phyloP scores from a whole-genome alignment of 2,797 vertebrate species.

The Tragopan temminckii region DNA sequence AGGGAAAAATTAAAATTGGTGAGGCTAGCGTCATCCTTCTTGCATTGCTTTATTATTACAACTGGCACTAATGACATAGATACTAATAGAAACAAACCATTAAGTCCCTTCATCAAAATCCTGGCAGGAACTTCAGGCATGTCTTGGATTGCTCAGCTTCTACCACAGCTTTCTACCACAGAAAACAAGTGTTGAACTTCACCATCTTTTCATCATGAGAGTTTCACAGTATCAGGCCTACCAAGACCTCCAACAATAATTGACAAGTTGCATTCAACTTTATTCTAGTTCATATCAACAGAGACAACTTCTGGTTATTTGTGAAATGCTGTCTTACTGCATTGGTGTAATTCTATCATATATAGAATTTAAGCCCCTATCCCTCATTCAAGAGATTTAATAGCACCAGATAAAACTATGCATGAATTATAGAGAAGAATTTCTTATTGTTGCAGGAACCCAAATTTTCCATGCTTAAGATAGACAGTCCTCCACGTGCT shows the following conservation, averaged over 20 bases:
- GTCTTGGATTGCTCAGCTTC: not conserved
- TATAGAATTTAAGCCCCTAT: not conserved
- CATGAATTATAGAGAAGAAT: not conserved
- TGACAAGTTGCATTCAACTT: not conserved
- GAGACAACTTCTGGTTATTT: not conserved
- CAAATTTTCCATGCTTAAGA: not conserved
- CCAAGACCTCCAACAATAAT: not conserved
- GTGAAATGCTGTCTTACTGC: not conserved
- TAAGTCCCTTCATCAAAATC: not conserved
- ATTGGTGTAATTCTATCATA: not conserved
- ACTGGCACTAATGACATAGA: not conserved
- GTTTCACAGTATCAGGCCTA: not conserved
- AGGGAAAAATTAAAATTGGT: not conserved
- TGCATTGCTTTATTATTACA: not conserved
- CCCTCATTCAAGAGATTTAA: not conserved
- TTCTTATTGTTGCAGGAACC: not conserved
- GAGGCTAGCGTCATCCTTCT: not conserved
- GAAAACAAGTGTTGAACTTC: not conserved
- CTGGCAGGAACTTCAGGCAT: not conserved
- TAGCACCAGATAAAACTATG: not conserved
- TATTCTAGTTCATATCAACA: not conserved
- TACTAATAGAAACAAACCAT: not conserved
- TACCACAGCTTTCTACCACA: not conserved
- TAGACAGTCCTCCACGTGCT: not conserved
- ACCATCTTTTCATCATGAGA: not conserved